Base-by-base conservation (phyloP, 1,140 invertebrate genomes). In the Drosophila takahashii region DNA sequence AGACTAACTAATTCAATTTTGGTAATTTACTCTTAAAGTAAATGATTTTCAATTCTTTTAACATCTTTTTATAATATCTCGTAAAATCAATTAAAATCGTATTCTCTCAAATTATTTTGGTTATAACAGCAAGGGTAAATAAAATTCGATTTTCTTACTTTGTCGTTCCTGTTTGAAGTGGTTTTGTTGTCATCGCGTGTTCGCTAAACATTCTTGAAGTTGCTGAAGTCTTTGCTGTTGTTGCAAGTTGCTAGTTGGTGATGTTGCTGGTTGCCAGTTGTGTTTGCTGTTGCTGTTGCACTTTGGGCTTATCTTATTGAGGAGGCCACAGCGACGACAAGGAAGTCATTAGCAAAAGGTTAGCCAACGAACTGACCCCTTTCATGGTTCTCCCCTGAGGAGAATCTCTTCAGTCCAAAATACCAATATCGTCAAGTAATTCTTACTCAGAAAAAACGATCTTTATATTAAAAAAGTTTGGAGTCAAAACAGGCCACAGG, bases 261-360 rank as follows among this genome's bases (percentile, higher is more conserved):
- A 27, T 32, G 37, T 34, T 62, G 60, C 54, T 39, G 32, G 53
- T 32, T 42, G 47, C n/a, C 47, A 48, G 36, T 61, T 51, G 27
- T 59, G 52, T 57, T 51, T 44, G 44, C 54, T 44, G 47, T 51
- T 44, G 41, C 58, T 50, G 51, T 42, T 67, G 74, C 74, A 62
- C 60, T 75, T 60, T 39, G 44, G 41, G 60, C 71, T 84, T 84
- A 83, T 83, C 80, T 83, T 47, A 66, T 79, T 47, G 60, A 51
- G 34, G 51, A 53, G 47, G 42, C 37, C 42, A 56, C 47, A 42
- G 42, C 37, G 50, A 39, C 53, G 57, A 79, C 65, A 74, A 67
- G 79, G 69, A 80, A 85, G 72, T 85, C 53, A 77, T 80, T 80
- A 84, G 71, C 66, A 57, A 77, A 56, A 74, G 61, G 59, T 42